These are phyloP conservation scores for Ciconia nigra DNA, from an alignment of 2,797 vertebrate genomes.

Conservation along the genomic window DNA sequence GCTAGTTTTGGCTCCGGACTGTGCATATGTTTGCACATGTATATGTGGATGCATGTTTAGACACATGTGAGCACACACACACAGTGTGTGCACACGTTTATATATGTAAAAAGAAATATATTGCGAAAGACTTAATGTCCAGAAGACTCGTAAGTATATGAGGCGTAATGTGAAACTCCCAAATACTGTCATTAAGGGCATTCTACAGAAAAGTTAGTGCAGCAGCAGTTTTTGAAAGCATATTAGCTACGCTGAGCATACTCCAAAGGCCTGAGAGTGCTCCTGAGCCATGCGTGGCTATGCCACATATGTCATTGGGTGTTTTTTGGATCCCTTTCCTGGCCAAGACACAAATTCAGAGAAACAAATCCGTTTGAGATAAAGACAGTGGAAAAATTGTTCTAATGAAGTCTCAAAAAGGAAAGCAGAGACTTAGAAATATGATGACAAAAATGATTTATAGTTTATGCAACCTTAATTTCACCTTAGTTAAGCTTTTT, in stretches of 20 bases:
- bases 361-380: slow-evolving; percentile 32
- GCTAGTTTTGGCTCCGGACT: background rate
- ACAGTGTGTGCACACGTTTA: rapidly evolving
- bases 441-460: slow-evolving; percentile 27
- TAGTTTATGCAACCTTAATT: slow-evolving; percentile 50
- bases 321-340: slow-evolving; percentile 6
- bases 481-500: slow-evolving; percentile 17
- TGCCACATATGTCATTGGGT: background rate
- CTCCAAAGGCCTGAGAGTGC: background rate
- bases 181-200: background rate
- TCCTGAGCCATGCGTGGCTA: background rate
- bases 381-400: slow-evolving; percentile 25
- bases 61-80: rapidly evolving
- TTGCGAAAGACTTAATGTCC: background rate
- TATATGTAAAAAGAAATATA: background rate
- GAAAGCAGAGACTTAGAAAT: slow-evolving; percentile 13
- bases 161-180: slow-evolving; percentile 20
- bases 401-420: slow-evolving; percentile 31
- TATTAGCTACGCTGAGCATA: background rate
- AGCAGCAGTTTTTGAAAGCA: background rate
- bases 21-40: background rate
- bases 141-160: background rate
- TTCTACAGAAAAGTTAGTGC: background rate
- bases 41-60: rapidly evolving
- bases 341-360: background rate